Conservation (phyloP, 2,113 vertebrate species). For the Gracilinanus agilis region DNA sequence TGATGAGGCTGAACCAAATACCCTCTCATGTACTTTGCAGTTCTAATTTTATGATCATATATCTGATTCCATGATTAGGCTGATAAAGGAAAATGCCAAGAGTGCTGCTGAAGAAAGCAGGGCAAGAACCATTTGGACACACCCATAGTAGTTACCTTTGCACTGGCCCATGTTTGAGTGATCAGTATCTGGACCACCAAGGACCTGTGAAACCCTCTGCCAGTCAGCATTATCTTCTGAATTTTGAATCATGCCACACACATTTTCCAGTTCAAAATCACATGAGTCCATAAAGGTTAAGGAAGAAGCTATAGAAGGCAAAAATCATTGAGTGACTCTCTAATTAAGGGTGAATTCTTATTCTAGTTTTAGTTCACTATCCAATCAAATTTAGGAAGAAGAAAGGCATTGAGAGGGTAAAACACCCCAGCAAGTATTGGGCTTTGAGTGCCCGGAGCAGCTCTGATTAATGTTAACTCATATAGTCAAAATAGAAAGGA, state of each 20-base stretch:
- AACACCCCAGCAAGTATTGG: neutral
- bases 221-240: constrained; percentile 86
- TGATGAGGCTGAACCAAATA: neutral
- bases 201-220: constrained; percentile 79
- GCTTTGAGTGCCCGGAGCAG: neutral
- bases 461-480: neutral
- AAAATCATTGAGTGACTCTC: neutral
- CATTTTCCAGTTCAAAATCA: constrained; percentile 92
- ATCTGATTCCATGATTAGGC: neutral
- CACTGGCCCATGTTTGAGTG: constrained; percentile 92
- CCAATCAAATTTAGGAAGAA: neutral
- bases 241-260: constrained; percentile 96
- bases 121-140: constrained; percentile 30
- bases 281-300: constrained; percentile 94
- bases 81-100: neutral
- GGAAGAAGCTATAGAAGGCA: constrained; percentile 84
- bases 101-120: constrained; percentile 11
- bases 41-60: neutral
- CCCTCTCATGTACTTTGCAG: neutral
- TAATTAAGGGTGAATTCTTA: neutral
- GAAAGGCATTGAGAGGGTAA: neutral
- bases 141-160: constrained; percentile 85
- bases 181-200: constrained; percentile 87
- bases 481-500: neutral
- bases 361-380: constrained; percentile 2